Percentiles rank a stretch among this genome's conserved stretches.
These are phyloP conservation scores for Drosophila formosana DNA, from an alignment of 2,888 invertebrate genomes.

Conservation along the genomic window DNA sequence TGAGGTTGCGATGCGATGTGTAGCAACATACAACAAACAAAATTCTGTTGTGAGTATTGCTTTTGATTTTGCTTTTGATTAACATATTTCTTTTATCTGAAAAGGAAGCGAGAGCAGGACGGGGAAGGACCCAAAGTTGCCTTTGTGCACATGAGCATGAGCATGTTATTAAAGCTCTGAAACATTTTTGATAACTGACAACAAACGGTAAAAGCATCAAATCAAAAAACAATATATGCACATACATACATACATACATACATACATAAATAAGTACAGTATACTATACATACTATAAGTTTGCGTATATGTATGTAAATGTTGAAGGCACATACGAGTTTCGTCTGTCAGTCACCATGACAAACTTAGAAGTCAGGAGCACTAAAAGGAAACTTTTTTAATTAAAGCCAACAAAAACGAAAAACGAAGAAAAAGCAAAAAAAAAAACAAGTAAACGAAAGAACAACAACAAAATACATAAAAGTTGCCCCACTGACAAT, in stretches of 20 bases:
- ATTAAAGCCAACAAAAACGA: slow-evolving; percentile 51
- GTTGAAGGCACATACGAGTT: slow-evolving; percentile 4
- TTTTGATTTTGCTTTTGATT: slow-evolving; percentile 50
- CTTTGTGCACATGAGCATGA: slow-evolving; percentile 35
- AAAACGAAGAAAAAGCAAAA: slow-evolving; percentile 13
- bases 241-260: not conserved
- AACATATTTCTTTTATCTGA: slow-evolving; percentile 64
- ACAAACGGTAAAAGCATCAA: slow-evolving; percentile 15
- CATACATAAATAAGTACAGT: not conserved
- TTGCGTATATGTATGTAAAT: not conserved
- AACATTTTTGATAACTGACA: slow-evolving; percentile 34
- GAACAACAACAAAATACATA: slow-evolving; percentile 10
- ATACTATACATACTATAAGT: not conserved
- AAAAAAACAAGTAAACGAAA: not conserved
- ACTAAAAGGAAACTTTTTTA: slow-evolving; percentile 61
- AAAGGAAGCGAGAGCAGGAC: not conserved
- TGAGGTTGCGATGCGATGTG: slow-evolving; percentile 1
- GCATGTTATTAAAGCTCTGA: slow-evolving; percentile 36
- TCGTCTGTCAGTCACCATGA: slow-evolving; percentile 30
- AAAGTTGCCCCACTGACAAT: slow-evolving; percentile 43
- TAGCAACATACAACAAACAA: too few species aligned
- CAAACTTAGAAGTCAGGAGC: slow-evolving; percentile 27
- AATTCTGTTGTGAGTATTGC: slow-evolving; percentile 26
- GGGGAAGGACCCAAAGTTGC: not conserved
- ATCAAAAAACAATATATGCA: slow-evolving; percentile 14